A percentile compares a stretch with the other conserved stretches of the same genome.
Conservation (phyloP, 2,888 invertebrate species). For the Leucania comma region DNA sequence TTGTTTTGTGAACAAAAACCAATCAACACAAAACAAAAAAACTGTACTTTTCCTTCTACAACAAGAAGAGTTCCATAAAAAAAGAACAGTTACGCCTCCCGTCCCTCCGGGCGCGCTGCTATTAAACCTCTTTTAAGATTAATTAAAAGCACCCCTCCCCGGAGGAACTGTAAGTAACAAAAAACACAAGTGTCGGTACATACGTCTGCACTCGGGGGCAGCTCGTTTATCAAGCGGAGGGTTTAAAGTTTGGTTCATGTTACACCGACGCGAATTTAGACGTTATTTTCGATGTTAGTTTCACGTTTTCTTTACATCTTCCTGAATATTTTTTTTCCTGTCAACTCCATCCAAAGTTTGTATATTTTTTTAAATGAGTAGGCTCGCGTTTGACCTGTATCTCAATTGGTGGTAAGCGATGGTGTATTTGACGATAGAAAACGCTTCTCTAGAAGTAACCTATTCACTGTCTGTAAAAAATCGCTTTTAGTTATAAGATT, state of each 20-base stretch:
- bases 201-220: slow-evolving; percentile 63
- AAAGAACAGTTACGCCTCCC: slow-evolving; percentile 15
- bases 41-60: background rate
- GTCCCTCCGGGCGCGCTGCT: slow-evolving; percentile 41
- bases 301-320: too few relatives aligned
- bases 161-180: slow-evolving; percentile 46
- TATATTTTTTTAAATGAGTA: too few relatives aligned
- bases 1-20: background rate
- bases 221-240: slow-evolving; percentile 53
- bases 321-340: too few relatives aligned
- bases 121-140: slow-evolving; percentile 68
- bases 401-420: too few relatives aligned
- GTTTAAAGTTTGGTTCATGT: slow-evolving; percentile 50
- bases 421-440: too few relatives aligned
- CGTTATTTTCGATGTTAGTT: background rate
- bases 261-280: slow-evolving; percentile 45
- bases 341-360: too few relatives aligned
- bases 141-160: slow-evolving; percentile 62
- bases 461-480: too few relatives aligned
- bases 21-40: background rate
- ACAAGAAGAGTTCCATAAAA: background rate
- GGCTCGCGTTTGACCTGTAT: too few relatives aligned
- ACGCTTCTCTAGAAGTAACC: too few relatives aligned
- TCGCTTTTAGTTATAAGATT: too few relatives aligned
- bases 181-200: slow-evolving; percentile 64